Evolutionary conservation across 2,113 vertebrate species (phyloP), one percentile per base, ranked within the genome.

Genomic region (Seriola quinqueradiata): DNA sequence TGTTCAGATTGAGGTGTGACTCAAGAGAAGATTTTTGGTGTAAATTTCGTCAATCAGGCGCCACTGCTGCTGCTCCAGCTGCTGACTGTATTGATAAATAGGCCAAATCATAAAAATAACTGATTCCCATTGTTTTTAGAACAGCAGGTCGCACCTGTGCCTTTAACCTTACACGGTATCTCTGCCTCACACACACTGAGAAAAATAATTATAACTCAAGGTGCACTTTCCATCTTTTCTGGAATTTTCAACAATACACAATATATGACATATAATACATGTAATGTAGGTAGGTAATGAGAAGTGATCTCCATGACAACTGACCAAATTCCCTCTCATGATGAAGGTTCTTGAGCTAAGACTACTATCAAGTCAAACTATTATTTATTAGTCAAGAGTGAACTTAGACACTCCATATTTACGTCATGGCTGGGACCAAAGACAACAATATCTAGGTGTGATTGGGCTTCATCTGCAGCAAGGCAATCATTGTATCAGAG

Each of bases 401-500:
- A 17, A 17, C 13, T 48, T 48, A 16, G 17, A 48, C 4, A 16
- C 13, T 17, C 3, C 12, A 48, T 17, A 48, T 17, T 16, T 19
- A 7, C 21, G 50, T 12, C 11, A 23, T 28, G 17, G n/a, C 28
- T 58, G 12, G 19, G 50, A n/a, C 21, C 8, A 54, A 54, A 23
- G 52, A 44, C 28, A 65, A 76, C n/a, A 38, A 38, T 10, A 25
- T 5, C 5, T 36, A 36, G 21, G 40, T 54, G n/a, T 40, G 13
- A 40, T 3, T 16, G 11, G 23, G 12, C 32, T 36, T 55, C 25
- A 13, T 2, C 13, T 65, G 12, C 13, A 44, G 13, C 42, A 57
- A 70, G n/a, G 11, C 54, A 60, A 44, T 66, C 32, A 55, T 12
- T 42, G 44, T 25, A 59, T 57, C 66, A 70, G 57, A 74, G 23